phyloP scores from a whole-genome alignment of 2,113 vertebrate species.

The Anthoscopus minutus region DNA sequence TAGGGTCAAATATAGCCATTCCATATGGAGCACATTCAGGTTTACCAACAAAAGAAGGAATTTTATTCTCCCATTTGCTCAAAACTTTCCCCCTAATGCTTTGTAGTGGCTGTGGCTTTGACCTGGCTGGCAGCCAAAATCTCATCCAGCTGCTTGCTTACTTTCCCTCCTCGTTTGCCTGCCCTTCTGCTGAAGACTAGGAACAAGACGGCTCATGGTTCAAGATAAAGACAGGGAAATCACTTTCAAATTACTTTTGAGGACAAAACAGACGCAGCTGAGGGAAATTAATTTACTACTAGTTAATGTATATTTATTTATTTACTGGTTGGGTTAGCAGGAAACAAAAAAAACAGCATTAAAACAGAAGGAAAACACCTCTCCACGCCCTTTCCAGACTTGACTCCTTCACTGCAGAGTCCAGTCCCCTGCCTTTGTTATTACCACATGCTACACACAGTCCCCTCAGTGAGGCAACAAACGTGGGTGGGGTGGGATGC shows the following conservation, averaged over 20 bases:
- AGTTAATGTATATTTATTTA: background rate
- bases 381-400: background rate
- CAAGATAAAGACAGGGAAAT: background rate
- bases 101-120: background rate
- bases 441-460: background rate
- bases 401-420: background rate
- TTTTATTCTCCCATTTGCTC: background rate
- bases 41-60: background rate
- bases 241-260: background rate
- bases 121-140: background rate
- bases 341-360: background rate
- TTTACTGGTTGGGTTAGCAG: background rate
- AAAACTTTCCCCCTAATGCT: background rate
- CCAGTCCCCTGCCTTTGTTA: background rate
- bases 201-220: background rate
- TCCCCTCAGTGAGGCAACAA: background rate
- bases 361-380: background rate
- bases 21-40: background rate
- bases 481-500: fast-evolving
- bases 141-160: background rate
- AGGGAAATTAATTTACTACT: background rate
- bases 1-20: background rate
- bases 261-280: background rate
- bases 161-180: background rate
- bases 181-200: background rate